Evolutionary conservation across 2,113 vertebrate genomes (phyloP).

Genomic region (Sebastes schlegelii): DNA sequence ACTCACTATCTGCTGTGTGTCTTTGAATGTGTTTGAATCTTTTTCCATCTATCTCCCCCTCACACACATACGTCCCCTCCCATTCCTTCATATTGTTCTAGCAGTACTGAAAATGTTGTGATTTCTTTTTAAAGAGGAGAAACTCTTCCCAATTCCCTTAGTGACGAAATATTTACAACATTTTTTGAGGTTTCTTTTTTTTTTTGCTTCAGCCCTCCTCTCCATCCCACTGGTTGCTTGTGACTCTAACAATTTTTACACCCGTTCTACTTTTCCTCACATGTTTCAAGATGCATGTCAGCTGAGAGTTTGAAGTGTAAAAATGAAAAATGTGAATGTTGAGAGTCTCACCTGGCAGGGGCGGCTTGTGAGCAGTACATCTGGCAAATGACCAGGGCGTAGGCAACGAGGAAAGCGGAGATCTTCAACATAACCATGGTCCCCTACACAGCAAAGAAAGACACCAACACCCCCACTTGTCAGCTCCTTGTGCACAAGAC

Average conservation of each 20-base stretch:
- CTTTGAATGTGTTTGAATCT: background rate
- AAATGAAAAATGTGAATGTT: background rate
- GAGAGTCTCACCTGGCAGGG: constrained; percentile 90
- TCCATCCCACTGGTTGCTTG: background rate
- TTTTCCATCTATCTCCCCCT: background rate
- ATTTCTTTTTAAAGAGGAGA: background rate
- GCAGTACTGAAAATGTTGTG: background rate
- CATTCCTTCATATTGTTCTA: background rate
- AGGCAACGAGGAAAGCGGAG: constrained; percentile 91
- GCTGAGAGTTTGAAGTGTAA: background rate
- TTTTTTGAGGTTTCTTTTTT: background rate
- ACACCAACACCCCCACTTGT: constrained; percentile 19
- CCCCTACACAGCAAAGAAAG: constrained; percentile 74
- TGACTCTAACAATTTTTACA: background rate
- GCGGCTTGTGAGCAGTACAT: constrained; percentile 90
- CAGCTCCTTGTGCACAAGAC: constrained; percentile 25
- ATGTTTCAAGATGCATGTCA: background rate
- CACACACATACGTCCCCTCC: background rate
- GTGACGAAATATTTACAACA: background rate
- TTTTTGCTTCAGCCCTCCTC: background rate
- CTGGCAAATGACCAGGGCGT: constrained; percentile 93
- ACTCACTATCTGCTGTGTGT: background rate
- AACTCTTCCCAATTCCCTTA: background rate
- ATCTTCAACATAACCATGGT: constrained; percentile 94
- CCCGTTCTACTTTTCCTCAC: background rate